A percentile compares a stretch with the other conserved stretches of the same genome.
These are phyloP conservation scores for Triops longicaudatus DNA, from an alignment of 1,140 invertebrate species.

Conservation along the genomic window DNA sequence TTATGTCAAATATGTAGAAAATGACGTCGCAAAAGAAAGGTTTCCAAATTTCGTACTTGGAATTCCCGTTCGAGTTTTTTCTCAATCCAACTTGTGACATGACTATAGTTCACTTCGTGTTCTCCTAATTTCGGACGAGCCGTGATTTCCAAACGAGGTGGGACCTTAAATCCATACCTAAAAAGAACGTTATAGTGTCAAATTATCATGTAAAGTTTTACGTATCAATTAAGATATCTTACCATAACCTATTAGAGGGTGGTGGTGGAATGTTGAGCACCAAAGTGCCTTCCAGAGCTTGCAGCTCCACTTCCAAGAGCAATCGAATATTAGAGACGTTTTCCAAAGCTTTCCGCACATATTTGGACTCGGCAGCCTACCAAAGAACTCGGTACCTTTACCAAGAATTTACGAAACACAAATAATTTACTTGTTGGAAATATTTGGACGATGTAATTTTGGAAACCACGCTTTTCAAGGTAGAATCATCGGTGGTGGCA, in stretches of 20 bases:
- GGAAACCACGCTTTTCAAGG: constrained; percentile 3
- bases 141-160: background rate
- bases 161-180: background rate
- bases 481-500: background rate
- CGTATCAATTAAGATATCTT: background rate
- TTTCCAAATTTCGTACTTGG: background rate
- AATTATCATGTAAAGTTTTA: too few species aligned
- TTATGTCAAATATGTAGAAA: background rate
- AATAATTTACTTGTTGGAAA: constrained; percentile 21
- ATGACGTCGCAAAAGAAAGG: background rate
- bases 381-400: background rate
- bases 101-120: background rate
- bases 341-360: constrained; percentile 21
- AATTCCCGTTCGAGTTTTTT: background rate
- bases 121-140: background rate
- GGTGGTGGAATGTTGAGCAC: constrained; percentile 19
- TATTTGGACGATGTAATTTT: constrained; percentile 20
- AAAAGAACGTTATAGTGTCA: too few species aligned
- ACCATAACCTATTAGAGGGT: constrained; percentile 19
- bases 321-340: constrained; percentile 16
- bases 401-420: background rate
- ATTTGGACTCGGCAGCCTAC: constrained; percentile 21
- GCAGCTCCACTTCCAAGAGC: constrained; percentile 20
- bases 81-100: constrained; percentile 1
- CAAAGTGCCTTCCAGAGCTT: constrained; percentile 6